Base-by-base conservation (phyloP, 2,797 vertebrate genomes). In the Danio tinwini region DNA sequence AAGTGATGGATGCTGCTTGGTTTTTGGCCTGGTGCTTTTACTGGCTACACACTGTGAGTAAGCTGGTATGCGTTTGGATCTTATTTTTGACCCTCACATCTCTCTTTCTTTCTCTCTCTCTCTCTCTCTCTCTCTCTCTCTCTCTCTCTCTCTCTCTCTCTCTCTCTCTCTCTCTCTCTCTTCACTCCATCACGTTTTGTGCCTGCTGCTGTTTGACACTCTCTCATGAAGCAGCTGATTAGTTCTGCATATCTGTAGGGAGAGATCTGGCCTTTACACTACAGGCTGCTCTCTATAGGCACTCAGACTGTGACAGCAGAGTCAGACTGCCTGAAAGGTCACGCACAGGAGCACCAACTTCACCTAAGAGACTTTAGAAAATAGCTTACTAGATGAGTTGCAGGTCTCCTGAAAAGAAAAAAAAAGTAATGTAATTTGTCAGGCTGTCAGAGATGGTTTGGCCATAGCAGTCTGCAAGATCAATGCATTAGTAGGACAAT, bases 401-500 rank as follows among this genome's bases (percentile, higher is more conserved):
- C 67, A 49, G 78, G 64, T 75, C 59, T 75, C 75, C 58, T 13
- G 68, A 45, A 75, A 59, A 56, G 53, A 7, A 19, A 29, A 29
- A 40, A 71, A 65, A 78, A 82, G 16, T 83, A 81, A 81, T 84
- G 75, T 82, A 64, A 81, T 86, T 84, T 86, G 83, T 77, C 76
- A 52, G 68, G 53, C 75, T 80, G 81, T 84, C 81, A 76, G 74
- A 50, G 40, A 64, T 80, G 67, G 47, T 78, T 81, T 69, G 70
- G 50, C 40, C 53, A 7, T 52, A 39, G 45, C 13, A 14, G 47
- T 50, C n/a, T 65, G 13, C 0, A 21, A 53, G 79, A 80, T 61
- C 45, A 45, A 49, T 21, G 62, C 55, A 75, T 78, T 79, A 76
- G 45, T 0, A 56, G 65, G 44, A 56, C 1, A 1, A 55, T n/a